A percentile compares a stretch with the other conserved stretches of the same genome.
Conservation (phyloP, 2,888 invertebrate genomes). For the Cephonodes hylas region DNA sequence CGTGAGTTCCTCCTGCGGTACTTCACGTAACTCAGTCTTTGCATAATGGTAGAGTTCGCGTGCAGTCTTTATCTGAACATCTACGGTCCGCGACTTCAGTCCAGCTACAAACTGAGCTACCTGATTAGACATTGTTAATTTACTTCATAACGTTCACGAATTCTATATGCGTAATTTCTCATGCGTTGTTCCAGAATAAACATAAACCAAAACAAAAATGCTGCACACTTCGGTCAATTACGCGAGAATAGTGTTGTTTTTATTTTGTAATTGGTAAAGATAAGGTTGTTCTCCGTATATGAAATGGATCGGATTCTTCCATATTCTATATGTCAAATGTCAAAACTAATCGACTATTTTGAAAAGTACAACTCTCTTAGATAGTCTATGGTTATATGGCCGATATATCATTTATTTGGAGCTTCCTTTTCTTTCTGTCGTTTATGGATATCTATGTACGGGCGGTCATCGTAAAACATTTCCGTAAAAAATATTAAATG, state of each 20-base stretch:
- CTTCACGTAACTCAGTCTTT: constrained; percentile 93
- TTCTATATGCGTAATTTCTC: constrained; percentile 14
- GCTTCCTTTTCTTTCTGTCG: constrained; percentile 73
- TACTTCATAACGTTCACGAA: constrained; percentile 32
- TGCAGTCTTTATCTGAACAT: constrained; percentile 91
- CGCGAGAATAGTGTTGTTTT: constrained; percentile 19
- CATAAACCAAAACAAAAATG: constrained; percentile 36
- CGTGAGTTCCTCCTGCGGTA: constrained; percentile 93
- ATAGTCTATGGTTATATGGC: constrained; percentile 63
- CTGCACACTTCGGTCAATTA: constrained; percentile 23
- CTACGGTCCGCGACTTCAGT: constrained; percentile 93
- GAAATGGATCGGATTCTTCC: not conserved
- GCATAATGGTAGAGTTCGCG: constrained; percentile 94
- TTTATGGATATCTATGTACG: constrained; percentile 69
- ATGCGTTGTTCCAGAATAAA: constrained; percentile 35
- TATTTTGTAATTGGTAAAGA: constrained; percentile 14
- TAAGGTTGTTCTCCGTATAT: constrained; percentile 21
- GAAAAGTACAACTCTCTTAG: not conserved
- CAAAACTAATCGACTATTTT: not conserved
- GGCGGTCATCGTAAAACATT: constrained; percentile 74
- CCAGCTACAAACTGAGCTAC: constrained; percentile 92
- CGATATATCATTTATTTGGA: constrained; percentile 66
- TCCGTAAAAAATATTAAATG: constrained; percentile 77
- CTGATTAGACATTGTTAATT: constrained; percentile 69
- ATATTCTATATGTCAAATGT: not conserved